phyloP scores from a whole-genome alignment of 1,140 invertebrate genomes.

The Halesus radiatus region DNA sequence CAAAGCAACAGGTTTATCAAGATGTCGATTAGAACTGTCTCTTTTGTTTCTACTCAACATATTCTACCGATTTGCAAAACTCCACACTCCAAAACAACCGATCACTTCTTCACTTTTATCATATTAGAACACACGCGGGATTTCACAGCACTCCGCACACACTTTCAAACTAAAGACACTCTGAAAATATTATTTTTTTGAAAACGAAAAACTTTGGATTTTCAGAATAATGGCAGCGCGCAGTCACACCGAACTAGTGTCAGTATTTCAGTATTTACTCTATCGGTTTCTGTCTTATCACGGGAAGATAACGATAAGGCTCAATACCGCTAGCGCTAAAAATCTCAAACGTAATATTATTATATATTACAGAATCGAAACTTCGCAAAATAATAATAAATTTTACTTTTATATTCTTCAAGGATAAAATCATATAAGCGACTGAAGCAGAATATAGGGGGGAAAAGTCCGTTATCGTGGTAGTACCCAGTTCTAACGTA shows the following conservation, averaged over 20 bases:
- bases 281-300: constrained; percentile 22
- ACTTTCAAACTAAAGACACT: not conserved
- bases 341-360: not conserved
- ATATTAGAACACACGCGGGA: not conserved
- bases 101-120: too few relatives aligned
- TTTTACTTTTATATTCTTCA: too few relatives aligned
- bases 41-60: not conserved
- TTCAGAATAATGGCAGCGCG: not conserved
- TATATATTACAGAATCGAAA: not conserved
- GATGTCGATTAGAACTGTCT: not conserved
- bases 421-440: too few relatives aligned
- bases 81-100: too few relatives aligned
- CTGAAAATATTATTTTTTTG: too few relatives aligned
- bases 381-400: too few relatives aligned
- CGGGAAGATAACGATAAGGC: constrained; percentile 37
- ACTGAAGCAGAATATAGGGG: too few relatives aligned
- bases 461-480: too few relatives aligned
- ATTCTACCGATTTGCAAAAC: not conserved
- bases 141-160: not conserved
- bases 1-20: too few relatives aligned
- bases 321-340: not conserved
- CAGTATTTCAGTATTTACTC: constrained; percentile 1
- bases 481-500: too few relatives aligned
- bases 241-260: not conserved
- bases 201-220: not conserved